Evolutionary conservation across 2,888 invertebrate species (phyloP), one percentile per base, ranked within the genome.

Genomic region (Agonum fuliginosum): DNA sequence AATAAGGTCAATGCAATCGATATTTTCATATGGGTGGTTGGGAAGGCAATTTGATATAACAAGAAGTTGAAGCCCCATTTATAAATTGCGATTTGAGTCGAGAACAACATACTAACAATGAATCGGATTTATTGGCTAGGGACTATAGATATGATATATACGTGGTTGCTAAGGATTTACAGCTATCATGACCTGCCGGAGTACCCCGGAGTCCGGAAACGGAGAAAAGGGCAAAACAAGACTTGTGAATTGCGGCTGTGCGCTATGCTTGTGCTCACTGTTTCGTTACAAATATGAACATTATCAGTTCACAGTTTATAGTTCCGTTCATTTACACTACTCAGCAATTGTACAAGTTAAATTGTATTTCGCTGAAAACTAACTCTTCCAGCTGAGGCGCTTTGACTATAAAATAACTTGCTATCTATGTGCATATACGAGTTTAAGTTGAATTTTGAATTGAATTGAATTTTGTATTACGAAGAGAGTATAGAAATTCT

Each of bases 191-290:
- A 30, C 10, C 24, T 20, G 37, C 37, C 12, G 19, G 19, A 20
- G 48, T 48, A 20, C 10, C 54, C 22, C 48, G 54, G 46, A 70
- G 79, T 79, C 79, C 79, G 65, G 51, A 76, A 71, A 71, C 41
- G 14, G 67, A 51, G 72, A 72, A 72, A 65, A 54, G 67, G 17
- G 58, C 48, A 67, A 69, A 76, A 69, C 37, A n/a, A 69, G 22
- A 34, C 37, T 62, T 54, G 8, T 30, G n/a, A n/a, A n/a, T n/a
- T 10, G 37, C 54, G 22, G 34, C 58, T 10, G 12, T 62, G 58
- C 30, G 27, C 58, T 30, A 27, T 62, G 58, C 30, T 27, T 62
- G n/a, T 62, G 58, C 30, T 62, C 58, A 62, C 58, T 62, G 58
- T 62, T 27, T 62, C 41, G 67, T 37, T 19, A 37, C 67, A 67